A percentile compares a stretch with the other conserved stretches of the same genome.
These are phyloP conservation scores for Galeruca laticollis DNA, from an alignment of 2,888 invertebrate species.

Conservation along the genomic window DNA sequence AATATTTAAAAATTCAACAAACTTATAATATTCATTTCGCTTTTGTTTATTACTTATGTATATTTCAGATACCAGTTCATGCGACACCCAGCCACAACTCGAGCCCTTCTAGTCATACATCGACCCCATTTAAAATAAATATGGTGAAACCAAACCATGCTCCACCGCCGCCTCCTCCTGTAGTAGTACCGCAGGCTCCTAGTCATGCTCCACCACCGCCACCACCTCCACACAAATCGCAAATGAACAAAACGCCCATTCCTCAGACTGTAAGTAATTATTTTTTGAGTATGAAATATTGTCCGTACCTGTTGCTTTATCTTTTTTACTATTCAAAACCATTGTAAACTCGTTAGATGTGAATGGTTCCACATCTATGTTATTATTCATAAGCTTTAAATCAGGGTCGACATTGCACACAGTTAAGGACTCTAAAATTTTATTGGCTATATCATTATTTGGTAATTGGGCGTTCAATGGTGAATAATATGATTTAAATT, in stretches of 20 bases:
- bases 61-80: constrained; percentile 55
- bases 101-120: constrained; percentile 60
- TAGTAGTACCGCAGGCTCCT: constrained; percentile 52
- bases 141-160: constrained; percentile 62
- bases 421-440: no score
- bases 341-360: no score
- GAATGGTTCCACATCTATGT: no score
- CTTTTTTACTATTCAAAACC: no score
- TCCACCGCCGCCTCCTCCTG: constrained; percentile 62
- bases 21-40: constrained; percentile 1
- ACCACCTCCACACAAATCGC: constrained; percentile 59
- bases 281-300: no score
- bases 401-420: no score
- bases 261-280: constrained; percentile 59
- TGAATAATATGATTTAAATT: no score
- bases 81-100: constrained; percentile 60
- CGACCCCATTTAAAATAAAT: constrained; percentile 53
- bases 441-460: no score
- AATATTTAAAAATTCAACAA: neutral
- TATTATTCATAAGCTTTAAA: no score
- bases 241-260: constrained; percentile 52
- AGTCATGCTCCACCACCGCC: constrained; percentile 58
- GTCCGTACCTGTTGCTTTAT: no score
- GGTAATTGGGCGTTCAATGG: no score
- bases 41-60: neutral